phyloP scores from a whole-genome alignment of 2,888 invertebrate species.

The Pristionchus japonicus region DNA sequence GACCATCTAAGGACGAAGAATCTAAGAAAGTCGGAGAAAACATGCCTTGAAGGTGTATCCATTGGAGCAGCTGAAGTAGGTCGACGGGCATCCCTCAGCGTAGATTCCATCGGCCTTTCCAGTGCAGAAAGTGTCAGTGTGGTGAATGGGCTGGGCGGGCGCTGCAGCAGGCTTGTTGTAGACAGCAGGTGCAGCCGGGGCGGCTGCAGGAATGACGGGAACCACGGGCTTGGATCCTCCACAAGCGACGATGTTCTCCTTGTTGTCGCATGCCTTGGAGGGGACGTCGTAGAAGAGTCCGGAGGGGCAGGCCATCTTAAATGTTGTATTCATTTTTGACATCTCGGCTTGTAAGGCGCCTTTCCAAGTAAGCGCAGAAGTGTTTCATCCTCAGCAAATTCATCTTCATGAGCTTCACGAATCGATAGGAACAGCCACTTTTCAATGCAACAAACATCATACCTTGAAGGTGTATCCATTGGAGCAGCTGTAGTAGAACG shows the following conservation, averaged over 20 bases:
- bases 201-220: background rate
- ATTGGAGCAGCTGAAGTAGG: slow-evolving; percentile 27
- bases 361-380: too few species aligned
- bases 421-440: too few species aligned
- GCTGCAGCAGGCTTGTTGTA: background rate
- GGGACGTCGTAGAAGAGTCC: slow-evolving; percentile 49
- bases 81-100: background rate
- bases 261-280: slow-evolving; percentile 48
- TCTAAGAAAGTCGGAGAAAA: background rate
- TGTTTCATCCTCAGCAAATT: too few species aligned
- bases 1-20: background rate
- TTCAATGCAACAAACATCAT: background rate
- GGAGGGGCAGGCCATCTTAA: slow-evolving; percentile 51
- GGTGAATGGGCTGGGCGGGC: background rate
- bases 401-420: too few species aligned
- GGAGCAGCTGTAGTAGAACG: slow-evolving; percentile 40
- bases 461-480: slow-evolving; percentile 31
- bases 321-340: too few species aligned
- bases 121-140: slow-evolving; percentile 24
- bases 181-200: background rate
- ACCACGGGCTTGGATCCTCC: slow-evolving; percentile 50
- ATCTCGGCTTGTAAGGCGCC: too few species aligned
- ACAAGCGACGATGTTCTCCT: slow-evolving; percentile 52
- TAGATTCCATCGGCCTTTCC: slow-evolving; percentile 27
- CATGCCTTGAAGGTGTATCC: slow-evolving; percentile 38